A percentile compares a stretch with the other conserved stretches of the same genome.
phyloP scores from a whole-genome alignment of 2,113 vertebrate species.

The Cavia porcellus region DNA sequence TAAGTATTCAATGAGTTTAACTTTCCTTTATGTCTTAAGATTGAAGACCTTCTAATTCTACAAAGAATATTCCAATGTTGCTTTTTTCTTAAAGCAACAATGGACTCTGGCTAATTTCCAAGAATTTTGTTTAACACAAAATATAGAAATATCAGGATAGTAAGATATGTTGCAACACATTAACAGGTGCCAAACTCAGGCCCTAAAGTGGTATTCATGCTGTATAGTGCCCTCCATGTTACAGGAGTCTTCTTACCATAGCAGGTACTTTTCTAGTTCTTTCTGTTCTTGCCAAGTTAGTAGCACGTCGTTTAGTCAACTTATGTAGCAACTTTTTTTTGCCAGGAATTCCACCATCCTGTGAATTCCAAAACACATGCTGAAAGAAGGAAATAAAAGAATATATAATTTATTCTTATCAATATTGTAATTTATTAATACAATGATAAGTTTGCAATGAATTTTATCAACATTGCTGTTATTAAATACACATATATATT shows the following conservation, averaged over 20 bases:
- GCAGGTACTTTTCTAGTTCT: not conserved
- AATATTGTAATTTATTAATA: not conserved
- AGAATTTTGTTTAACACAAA: conserved; percentile 45
- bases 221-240: not conserved
- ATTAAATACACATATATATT: not conserved
- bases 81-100: not conserved
- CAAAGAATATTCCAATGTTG: not conserved
- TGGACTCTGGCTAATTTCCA: conserved; percentile 1
- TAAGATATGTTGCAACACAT: not conserved
- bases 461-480: not conserved
- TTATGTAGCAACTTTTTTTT: not conserved
- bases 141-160: not conserved
- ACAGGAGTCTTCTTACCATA: not conserved
- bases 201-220: not conserved
- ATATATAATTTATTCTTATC: not conserved
- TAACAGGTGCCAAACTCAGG: not conserved
- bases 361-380: not conserved
- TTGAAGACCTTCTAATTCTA: not conserved
- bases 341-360: not conserved
- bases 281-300: not conserved
- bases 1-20: not conserved
- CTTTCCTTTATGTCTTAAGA: not conserved
- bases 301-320: not conserved
- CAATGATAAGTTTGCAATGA: not conserved
- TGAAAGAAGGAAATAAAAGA: not conserved